Base-by-base conservation (phyloP, 53 echinoderm and acorn worm species). In the Arbacia lixula region DNA sequence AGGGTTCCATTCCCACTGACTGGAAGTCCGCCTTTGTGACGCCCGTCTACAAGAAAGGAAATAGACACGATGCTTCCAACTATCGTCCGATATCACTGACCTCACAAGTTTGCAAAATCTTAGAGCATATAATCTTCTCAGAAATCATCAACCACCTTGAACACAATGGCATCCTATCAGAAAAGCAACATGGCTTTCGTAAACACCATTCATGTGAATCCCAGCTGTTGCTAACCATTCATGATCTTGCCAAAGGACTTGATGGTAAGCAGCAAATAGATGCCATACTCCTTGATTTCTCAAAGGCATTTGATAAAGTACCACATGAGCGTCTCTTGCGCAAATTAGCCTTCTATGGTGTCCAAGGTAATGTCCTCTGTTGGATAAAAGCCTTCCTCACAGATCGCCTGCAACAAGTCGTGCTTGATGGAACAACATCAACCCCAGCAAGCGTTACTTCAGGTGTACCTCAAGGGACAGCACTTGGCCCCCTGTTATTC, bases 141-240 rank as follows among this genome's bases (percentile, higher is more conserved):
- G n/a, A 22, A 20, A n/a, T n/a, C n/a, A n/a, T n/a, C n/a, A n/a
- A n/a, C n/a, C 43, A 71, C 25, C 49, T 71, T 6, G 46, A 67
- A 20, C 14, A 29, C 10, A 34, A 72, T 33, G 26, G 21, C 67
- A 67, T 67, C 67, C 38, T 37, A 6, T 67, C 67, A 0, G 37
- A 36, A n/a, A 42, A 71, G 49, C 49, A 49, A 30, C 71, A 71
- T 46, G 71, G 71, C 8, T 46, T 71, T 20, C 49, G 50, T 11
- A 71, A 71, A 27, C 16, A 10, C 71, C 71, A 71, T 17, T 71
- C 71, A 42, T 71, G 49, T 16, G 49, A 71, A 71, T 71, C 71
- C 6, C 71, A 71, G 42, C 50, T 71, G 24, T 19, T 72, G 50
- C n/a, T 51, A 10, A 72, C 51, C 52, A 50, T 51, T 5, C 72